These are phyloP conservation scores for Thaumatotibia leucotreta DNA, from an alignment of 1,140 invertebrate genomes.

Conservation along the genomic window DNA sequence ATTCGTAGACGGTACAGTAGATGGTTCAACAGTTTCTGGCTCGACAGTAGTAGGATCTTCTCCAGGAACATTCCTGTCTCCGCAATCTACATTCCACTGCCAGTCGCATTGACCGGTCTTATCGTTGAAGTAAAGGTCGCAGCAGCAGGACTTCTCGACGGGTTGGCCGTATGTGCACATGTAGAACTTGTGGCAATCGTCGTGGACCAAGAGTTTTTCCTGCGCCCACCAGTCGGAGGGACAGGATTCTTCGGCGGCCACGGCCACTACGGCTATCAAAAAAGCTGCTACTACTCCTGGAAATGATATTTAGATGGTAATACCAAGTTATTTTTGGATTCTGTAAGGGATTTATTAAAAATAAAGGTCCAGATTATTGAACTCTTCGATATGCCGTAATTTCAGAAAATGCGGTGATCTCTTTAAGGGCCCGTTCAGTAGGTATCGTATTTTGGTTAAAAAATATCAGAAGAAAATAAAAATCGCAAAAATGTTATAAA, in stretches of 20 bases:
- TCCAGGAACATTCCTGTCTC: constrained; percentile 39
- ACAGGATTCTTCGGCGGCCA: constrained; percentile 26
- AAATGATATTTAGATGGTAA: constrained; percentile 14
- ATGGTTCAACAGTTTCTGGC: background rate
- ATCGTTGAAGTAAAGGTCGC: constrained; percentile 76
- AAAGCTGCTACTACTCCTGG: constrained; percentile 20
- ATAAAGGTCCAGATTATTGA: too few relatives aligned
- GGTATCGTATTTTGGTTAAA: too few relatives aligned
- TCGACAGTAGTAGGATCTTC: background rate
- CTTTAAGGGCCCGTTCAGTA: too few relatives aligned
- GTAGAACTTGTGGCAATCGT: constrained; percentile 78
- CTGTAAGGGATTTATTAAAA: too few relatives aligned
- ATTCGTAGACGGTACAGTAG: background rate
- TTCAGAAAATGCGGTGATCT: too few relatives aligned
- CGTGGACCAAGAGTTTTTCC: constrained; percentile 60
- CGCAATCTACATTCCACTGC: constrained; percentile 70
- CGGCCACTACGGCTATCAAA: constrained; percentile 21
- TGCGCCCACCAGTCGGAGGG: constrained; percentile 36
- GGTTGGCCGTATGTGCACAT: constrained; percentile 73
- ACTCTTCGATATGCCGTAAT: too few relatives aligned
- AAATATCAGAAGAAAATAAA: too few relatives aligned
- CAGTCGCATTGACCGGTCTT: constrained; percentile 76
- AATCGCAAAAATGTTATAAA: too few relatives aligned
- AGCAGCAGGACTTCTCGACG: constrained; percentile 71
- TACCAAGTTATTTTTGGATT: too few relatives aligned